Evolutionary conservation across 2,113 vertebrate species (phyloP).

Genomic region (Prunella himalayana): DNA sequence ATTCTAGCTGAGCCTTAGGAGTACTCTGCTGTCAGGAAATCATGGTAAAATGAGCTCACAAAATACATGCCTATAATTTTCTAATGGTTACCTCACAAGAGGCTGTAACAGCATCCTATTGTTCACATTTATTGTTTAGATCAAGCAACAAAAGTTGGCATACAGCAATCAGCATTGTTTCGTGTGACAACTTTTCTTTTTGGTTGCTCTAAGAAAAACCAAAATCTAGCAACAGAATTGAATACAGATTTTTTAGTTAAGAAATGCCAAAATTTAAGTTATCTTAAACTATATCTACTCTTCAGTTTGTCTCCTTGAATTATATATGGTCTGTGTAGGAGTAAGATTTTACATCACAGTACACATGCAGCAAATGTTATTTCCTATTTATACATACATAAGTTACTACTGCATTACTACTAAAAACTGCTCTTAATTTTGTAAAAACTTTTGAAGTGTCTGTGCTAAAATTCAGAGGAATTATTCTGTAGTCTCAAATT

Average conservation of each 20-base stretch:
- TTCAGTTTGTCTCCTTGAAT: background rate
- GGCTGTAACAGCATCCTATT: background rate
- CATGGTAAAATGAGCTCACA: background rate
- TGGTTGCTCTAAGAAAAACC: background rate
- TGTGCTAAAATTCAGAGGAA: background rate
- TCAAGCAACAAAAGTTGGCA: background rate
- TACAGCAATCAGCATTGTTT: background rate
- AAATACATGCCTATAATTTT: background rate
- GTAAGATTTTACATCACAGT: background rate
- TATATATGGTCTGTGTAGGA: background rate
- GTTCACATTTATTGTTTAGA: background rate
- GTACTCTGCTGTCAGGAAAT: background rate
- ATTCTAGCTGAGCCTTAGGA: background rate
- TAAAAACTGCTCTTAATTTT: background rate
- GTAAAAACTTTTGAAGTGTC: background rate
- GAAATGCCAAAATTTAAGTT: background rate
- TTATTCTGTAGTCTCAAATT: background rate
- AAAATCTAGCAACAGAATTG: background rate
- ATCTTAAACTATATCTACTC: background rate
- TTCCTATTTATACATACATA: background rate
- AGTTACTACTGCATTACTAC: background rate
- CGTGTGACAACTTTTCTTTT: rapidly evolving
- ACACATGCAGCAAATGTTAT: background rate
- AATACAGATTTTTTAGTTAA: background rate
- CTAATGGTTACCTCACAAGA: background rate